Percentiles rank a stretch among this genome's conserved stretches.
These are phyloP conservation scores for Nowickia ferox DNA, from an alignment of 2,888 invertebrate species.

Conservation along the genomic window DNA sequence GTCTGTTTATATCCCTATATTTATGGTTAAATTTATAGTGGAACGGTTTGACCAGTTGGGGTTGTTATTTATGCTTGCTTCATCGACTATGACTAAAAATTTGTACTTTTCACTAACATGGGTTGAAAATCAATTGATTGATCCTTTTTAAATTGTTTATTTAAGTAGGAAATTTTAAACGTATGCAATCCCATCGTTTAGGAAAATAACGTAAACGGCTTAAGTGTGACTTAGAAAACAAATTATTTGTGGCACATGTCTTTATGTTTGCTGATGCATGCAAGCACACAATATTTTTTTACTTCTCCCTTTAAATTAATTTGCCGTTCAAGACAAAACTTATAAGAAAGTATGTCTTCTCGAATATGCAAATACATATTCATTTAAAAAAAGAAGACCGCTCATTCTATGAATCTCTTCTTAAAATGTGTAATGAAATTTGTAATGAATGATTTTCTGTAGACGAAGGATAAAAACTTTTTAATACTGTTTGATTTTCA, in stretches of 20 bases:
- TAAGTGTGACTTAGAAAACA: slow-evolving; percentile 62
- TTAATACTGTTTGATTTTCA: too few species aligned
- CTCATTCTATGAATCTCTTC: too few species aligned
- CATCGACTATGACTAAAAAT: slow-evolving; percentile 1
- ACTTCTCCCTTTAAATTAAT: too few species aligned
- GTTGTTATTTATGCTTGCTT: slow-evolving; percentile 33
- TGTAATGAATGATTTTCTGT: too few species aligned
- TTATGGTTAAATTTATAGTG: slow-evolving; percentile 40
- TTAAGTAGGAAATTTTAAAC: slow-evolving; percentile 31
- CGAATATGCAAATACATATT: too few species aligned
- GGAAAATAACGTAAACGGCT: slow-evolving; percentile 50
- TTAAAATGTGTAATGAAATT: too few species aligned
- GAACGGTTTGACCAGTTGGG: slow-evolving; percentile 42
- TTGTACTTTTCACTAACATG: neutral
- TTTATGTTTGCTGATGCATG: neutral
- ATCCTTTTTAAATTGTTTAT: slow-evolving; percentile 63
- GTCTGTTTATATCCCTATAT: slow-evolving; percentile 3
- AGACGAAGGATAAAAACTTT: too few species aligned
- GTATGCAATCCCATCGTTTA: neutral
- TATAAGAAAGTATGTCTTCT: too few species aligned
- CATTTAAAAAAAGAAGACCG: too few species aligned
- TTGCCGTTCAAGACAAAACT: too few species aligned
- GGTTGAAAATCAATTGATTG: slow-evolving; percentile 61
- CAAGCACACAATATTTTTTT: neutral
- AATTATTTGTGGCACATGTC: slow-evolving; percentile 45